These are phyloP conservation scores for Shargacucullia verbasci DNA, from an alignment of 2,888 invertebrate genomes.

Conservation along the genomic window DNA sequence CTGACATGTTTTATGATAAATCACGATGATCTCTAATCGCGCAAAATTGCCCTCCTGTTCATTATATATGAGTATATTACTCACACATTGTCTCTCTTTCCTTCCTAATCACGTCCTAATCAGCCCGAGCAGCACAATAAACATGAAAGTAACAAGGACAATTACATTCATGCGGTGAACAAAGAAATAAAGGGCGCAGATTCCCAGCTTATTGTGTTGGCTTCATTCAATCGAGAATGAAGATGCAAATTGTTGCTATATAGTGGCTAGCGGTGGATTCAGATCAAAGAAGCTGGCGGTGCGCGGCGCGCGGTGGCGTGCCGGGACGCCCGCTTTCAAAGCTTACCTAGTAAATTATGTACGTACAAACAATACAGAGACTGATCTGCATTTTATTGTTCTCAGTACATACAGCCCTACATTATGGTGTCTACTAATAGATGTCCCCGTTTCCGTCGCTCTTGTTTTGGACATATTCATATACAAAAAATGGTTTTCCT, in stretches of 20 bases:
- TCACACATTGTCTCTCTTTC: no score
- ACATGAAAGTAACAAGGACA: slow-evolving; percentile 8
- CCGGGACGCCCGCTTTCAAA: slow-evolving; percentile 17
- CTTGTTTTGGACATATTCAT: neutral
- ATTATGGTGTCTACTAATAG: slow-evolving; percentile 17
- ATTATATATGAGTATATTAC: no score
- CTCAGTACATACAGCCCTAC: slow-evolving; percentile 17
- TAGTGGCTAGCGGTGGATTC: slow-evolving; percentile 22
- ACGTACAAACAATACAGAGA: slow-evolving; percentile 45
- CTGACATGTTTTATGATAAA: no score
- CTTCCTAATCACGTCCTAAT: no score
- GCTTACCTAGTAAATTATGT: slow-evolving; percentile 46
- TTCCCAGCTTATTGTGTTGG: slow-evolving; percentile 18
- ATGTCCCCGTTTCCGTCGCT: neutral
- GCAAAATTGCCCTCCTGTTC: no score
- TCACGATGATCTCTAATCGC: no score
- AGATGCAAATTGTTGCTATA: slow-evolving; percentile 37
- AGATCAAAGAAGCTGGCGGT: slow-evolving; percentile 52
- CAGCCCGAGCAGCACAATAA: no score
- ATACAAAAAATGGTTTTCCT: no score
- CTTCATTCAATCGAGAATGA: slow-evolving; percentile 25
- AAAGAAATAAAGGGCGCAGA: slow-evolving; percentile 25
- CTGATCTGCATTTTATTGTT: slow-evolving; percentile 54
- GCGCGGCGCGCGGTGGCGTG: slow-evolving; percentile 2
- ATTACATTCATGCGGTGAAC: slow-evolving; percentile 20